A percentile compares a stretch with the other conserved stretches of the same genome.
phyloP scores from a whole-genome alignment of 2,888 invertebrate species.

The Hemistola chrysoprasaria region DNA sequence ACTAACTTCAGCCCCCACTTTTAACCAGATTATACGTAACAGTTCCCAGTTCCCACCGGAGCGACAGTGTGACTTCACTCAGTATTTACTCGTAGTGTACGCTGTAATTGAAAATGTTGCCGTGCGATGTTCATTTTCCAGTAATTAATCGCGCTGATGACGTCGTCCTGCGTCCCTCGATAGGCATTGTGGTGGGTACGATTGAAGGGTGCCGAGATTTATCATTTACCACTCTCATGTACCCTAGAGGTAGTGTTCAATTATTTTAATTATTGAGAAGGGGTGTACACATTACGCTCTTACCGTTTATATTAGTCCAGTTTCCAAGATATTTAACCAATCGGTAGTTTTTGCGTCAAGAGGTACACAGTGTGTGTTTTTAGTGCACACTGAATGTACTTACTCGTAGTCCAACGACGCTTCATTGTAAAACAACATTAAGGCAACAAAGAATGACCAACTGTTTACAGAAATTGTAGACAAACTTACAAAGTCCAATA shows the following conservation, averaged over 20 bases:
- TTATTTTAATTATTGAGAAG: too few species aligned
- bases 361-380: too few species aligned
- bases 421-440: constrained; percentile 7
- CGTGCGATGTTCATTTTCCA: constrained; percentile 76
- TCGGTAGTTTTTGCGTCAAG: too few species aligned
- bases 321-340: too few species aligned
- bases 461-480: constrained; percentile 8
- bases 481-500: constrained; percentile 10
- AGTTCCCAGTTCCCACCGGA: constrained; percentile 24
- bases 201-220: constrained; percentile 15
- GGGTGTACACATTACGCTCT: too few species aligned
- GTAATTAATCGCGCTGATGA: constrained; percentile 79
- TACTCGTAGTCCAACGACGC: too few species aligned
- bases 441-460: constrained; percentile 11
- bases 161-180: constrained; percentile 42
- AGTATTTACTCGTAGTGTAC: constrained; percentile 29
- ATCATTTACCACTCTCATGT: not conserved
- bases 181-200: constrained; percentile 15
- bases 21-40: constrained; percentile 17
- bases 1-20: too few species aligned
- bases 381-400: too few species aligned
- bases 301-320: too few species aligned
- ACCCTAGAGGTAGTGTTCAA: too few species aligned
- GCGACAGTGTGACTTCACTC: too few species aligned
- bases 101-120: constrained; percentile 78